Evolutionary conservation across 2,797 vertebrate species (phyloP), one percentile per base, ranked within the genome.

Genomic region (Sebastes minor): DNA sequence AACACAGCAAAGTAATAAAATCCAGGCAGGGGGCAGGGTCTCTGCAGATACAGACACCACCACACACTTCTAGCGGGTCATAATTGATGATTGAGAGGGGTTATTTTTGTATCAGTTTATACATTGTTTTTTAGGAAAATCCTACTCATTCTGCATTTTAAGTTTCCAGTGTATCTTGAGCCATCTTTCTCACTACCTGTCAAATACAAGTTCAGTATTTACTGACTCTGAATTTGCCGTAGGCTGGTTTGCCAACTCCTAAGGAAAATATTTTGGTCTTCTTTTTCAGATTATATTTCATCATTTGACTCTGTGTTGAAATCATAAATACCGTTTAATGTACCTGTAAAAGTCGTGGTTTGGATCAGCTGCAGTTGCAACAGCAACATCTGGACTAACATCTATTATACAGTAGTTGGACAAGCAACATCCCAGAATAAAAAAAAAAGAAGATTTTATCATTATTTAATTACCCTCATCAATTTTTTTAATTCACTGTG

Each of bases 151-250:
- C 46, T 49, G 18, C 46, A 18, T 53, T 67, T 68, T 66, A 30
- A 38, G 2, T 13, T 35, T 71, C 61, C 10, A 25, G 56, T 64
- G 33, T 20, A 25, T 27, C 35, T 59, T 46, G 20, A 63, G 73
- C 12, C 30, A 46, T 35, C 2, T 8, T 52, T 56, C 18, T 76
- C 30, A 5, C 64, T 11, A 8, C 32, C 55, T 57, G 35, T 77
- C 27, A 52, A 71, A 49, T 42, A n/a, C n/a, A 75, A 38, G 3
- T 64, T 77, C 27, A 68, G 12, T 56, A 57, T 69, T 76, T 57
- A n/a, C 46, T 8, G 38, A 42, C 28, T 4, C 18, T 25, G 1
- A 60, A 61, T 14, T 52, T 6, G 6, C 28, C 20, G 5, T 1
- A 1, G 32, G 16, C n/a, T 46, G 5, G 18, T 60, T 62, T 64